Conservation (phyloP, 2,797 vertebrate genomes). For the Tamandua tetradactyla region DNA sequence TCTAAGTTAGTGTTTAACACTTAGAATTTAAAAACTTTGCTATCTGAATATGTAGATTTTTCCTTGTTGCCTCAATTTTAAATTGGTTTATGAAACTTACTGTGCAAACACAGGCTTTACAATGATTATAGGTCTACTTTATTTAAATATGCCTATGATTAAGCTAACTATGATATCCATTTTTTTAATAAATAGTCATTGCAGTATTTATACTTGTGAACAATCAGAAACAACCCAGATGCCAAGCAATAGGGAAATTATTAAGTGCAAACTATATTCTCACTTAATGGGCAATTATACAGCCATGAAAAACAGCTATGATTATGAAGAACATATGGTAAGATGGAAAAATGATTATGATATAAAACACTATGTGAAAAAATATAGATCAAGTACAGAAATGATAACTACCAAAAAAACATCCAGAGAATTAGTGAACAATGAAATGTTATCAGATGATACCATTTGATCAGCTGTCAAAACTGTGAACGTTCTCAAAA, state of each 20-base stretch:
- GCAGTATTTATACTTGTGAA: neutral
- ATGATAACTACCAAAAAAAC: neutral
- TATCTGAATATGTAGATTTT: too few species aligned
- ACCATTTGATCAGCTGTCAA: too few species aligned
- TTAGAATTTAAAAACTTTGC: too few species aligned
- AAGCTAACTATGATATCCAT: too few species aligned
- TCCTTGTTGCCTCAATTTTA: too few species aligned
- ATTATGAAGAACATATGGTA: neutral
- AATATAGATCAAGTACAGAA: neutral
- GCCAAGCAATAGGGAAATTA: neutral
- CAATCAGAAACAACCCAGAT: slow-evolving; percentile 10
- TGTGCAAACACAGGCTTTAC: too few species aligned
- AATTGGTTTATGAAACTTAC: too few species aligned
- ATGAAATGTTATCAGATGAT: neutral
- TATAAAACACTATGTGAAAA: slow-evolving; percentile 21
- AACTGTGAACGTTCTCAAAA: too few species aligned
- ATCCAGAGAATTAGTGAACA: neutral
- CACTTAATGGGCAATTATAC: neutral
- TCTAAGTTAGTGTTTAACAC: too few species aligned
- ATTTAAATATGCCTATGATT: too few species aligned
- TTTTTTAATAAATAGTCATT: neutral
- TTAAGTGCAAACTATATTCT: neutral
- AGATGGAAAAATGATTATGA: neutral
- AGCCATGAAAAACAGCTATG: neutral
- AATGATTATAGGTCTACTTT: too few species aligned